Conservation (phyloP, 2,113 vertebrate genomes). For the Mastomys coucha region DNA sequence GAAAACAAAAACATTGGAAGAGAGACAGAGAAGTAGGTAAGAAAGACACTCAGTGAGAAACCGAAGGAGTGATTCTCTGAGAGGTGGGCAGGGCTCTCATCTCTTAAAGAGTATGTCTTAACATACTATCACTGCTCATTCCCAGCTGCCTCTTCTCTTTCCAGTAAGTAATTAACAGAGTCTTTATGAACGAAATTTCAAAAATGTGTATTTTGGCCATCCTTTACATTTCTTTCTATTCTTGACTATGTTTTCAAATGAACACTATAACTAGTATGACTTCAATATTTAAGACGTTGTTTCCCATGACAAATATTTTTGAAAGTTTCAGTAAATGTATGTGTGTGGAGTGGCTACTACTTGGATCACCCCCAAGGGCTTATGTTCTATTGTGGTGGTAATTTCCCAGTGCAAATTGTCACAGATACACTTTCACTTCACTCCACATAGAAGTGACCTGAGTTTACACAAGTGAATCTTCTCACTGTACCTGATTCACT, state of each 20-base stretch:
- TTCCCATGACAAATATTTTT: background rate
- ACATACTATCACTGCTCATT: background rate
- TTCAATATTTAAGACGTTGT: background rate
- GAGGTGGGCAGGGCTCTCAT: background rate
- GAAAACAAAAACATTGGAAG: background rate
- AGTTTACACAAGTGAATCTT: background rate
- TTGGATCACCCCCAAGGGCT: background rate
- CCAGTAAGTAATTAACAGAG: background rate
- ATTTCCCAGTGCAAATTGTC: background rate
- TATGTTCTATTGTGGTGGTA: background rate
- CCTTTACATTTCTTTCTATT: background rate
- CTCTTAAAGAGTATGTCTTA: background rate
- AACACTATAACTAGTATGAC: background rate
- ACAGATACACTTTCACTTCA: accelerated
- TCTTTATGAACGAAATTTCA: background rate
- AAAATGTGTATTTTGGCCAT: background rate
- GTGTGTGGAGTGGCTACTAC: background rate
- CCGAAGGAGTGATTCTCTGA: background rate
- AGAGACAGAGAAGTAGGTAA: background rate
- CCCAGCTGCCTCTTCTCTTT: background rate
- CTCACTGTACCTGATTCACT: background rate
- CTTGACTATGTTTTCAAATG: background rate
- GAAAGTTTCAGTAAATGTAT: background rate
- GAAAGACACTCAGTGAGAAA: background rate
- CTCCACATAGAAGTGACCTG: accelerated